Percentiles rank a stretch among this genome's conserved stretches.
Evolutionary conservation across 1,140 invertebrate species (phyloP).

Genomic region (Pseudomyrmex gracilis): DNA sequence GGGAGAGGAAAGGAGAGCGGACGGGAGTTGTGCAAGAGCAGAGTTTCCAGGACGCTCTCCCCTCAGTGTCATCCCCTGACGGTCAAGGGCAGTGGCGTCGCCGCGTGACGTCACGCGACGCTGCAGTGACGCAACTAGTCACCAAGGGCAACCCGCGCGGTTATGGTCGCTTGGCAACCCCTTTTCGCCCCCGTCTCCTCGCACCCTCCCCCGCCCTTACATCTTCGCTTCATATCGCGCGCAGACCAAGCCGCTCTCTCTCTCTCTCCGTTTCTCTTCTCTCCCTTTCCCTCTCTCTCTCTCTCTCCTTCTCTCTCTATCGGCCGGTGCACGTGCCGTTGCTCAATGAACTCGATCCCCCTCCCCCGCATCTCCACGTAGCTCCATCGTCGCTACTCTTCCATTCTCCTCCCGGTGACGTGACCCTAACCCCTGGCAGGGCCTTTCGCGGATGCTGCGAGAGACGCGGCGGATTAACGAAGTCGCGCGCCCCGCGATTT

Average conservation of each 20-base stretch:
- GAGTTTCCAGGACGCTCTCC: constrained; percentile 73
- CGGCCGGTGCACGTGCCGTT: constrained; percentile 75
- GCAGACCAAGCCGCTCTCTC: constrained; percentile 5
- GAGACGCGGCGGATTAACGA: constrained; percentile 38
- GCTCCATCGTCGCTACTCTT: constrained; percentile 12
- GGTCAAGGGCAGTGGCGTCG: constrained; percentile 80
- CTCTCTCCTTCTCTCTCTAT: constrained; percentile 34
- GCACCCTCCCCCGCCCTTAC: constrained; percentile 20
- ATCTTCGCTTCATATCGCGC: constrained; percentile 41
- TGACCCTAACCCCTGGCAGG: constrained; percentile 73
- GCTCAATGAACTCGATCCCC: constrained; percentile 75
- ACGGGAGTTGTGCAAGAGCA: neutral
- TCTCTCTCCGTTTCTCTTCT: no score
- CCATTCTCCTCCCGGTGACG: constrained; percentile 61
- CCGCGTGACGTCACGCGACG: constrained; percentile 77
- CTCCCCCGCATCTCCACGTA: neutral
- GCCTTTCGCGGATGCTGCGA: constrained; percentile 67
- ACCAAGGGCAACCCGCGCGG: constrained; percentile 77
- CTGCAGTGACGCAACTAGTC: constrained; percentile 80
- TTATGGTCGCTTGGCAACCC: constrained; percentile 79
- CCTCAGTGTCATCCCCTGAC: constrained; percentile 67
- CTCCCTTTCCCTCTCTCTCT: no score
- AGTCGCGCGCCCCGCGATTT: neutral
- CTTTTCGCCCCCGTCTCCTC: constrained; percentile 59
- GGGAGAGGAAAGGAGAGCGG: no score